These are phyloP conservation scores for Cynopterus sphinx DNA, from an alignment of 2,797 vertebrate species.

Conservation along the genomic window DNA sequence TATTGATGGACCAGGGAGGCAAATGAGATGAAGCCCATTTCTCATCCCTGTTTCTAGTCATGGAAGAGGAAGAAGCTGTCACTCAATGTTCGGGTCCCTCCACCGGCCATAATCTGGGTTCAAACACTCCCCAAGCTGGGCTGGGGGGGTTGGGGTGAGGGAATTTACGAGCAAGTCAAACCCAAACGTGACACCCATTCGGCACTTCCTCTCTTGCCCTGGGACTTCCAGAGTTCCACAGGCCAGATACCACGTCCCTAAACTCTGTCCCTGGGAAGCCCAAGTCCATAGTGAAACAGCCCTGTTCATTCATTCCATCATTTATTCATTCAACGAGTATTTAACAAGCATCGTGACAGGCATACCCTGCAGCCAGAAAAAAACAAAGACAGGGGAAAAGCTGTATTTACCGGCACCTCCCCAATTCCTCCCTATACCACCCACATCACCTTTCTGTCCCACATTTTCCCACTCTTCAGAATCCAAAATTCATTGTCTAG, in stretches of 20 bases:
- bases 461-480: background rate
- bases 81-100: background rate
- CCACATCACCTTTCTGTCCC: background rate
- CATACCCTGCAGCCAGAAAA: background rate
- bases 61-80: background rate
- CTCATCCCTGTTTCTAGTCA: background rate
- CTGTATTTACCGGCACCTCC: background rate
- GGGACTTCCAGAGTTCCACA: background rate
- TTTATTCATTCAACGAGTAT: background rate
- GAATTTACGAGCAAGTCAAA: background rate
- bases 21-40: background rate
- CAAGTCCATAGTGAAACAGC: background rate
- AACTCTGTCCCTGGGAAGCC: background rate
- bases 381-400: background rate
- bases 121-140: background rate
- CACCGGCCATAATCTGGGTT: background rate
- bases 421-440: too few relatives aligned
- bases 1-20: background rate
- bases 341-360: background rate
- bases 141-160: rapidly evolving
- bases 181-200: background rate
- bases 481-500: background rate
- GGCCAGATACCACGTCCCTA: background rate
- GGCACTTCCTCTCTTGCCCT: background rate
- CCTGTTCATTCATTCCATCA: background rate